Base-by-base conservation (phyloP, 2,113 vertebrate genomes). In the Chroicocephalus ridibundus region DNA sequence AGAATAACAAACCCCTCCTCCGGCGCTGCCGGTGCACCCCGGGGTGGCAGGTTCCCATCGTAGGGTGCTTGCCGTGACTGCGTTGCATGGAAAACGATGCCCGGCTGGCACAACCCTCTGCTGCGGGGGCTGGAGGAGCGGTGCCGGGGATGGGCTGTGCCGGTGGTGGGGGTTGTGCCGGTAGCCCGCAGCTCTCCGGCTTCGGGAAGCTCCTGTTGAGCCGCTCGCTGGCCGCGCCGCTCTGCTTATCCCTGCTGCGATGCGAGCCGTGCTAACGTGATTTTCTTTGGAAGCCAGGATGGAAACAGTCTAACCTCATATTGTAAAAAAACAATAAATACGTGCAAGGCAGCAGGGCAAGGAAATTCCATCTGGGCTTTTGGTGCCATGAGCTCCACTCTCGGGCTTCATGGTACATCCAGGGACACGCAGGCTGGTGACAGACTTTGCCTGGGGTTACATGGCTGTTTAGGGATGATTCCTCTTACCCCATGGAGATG, bases 221-320 rank as follows among this genome's bases (percentile, higher is more conserved):
- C 47, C 3, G 4, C 54, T 83, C 3, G 1, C 46, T 0, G 1
- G 24, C 42, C 3, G 0, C 0, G 0, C 44, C 0, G 0, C 79
- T 68, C 75, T 0, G 0, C n/a, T 68, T 16, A 11, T 15, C 82
- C 79, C 52, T 9, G 38, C 42, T 44, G 86, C 0, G 13, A 31
- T 5, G 4, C 7, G 4, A 31, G 10, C 0, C 0, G 47, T 69
- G 80, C 29, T 76, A 47, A 79, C 18, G 70, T 13, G 77, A 79
- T 78, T 58, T 70, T 47, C 66, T 88, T 51, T 77, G 94, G 94
- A 95, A 92, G 62, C 4, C 19, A 10, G 81, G 64, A 75, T 97
- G 92, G 95, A 96, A 97, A 95, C 25, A 36, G 58, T 70, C 91
- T 94, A 76, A 95, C 58, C 65, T 94, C 70, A 6, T n/a, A 40